Conservation (phyloP, 2,797 vertebrate species). For the Pterois miles region DNA sequence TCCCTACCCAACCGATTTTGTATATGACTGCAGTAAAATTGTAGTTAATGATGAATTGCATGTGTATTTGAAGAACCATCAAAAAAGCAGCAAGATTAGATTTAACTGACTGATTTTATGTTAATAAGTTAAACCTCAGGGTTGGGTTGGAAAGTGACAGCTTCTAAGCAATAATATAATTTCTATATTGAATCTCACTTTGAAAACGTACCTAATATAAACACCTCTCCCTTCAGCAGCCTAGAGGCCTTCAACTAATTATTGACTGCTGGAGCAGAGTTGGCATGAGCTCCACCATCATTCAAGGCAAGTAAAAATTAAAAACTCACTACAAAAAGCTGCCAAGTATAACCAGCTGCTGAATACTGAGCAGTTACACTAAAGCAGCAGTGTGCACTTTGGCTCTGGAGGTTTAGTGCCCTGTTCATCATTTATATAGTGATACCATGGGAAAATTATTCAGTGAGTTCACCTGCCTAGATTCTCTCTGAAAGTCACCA, state of each 20-base stretch:
- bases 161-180: neutral
- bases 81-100: neutral
- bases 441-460: neutral
- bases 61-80: neutral
- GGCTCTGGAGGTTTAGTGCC: neutral
- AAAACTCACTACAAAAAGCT: neutral
- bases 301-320: neutral
- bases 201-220: neutral
- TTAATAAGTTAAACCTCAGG: neutral
- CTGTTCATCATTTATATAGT: neutral
- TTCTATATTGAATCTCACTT: neutral
- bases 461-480: neutral
- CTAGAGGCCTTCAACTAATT: neutral
- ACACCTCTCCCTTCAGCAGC: neutral
- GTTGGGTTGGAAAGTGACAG: neutral
- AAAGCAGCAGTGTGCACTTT: no score
- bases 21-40: no score
- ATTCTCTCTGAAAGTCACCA: neutral
- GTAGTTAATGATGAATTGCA: neutral
- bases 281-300: neutral
- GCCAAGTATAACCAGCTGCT: neutral
- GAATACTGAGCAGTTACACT: no score
- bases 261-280: neutral
- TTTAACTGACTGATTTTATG: neutral
- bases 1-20: no score